These are phyloP conservation scores for Trichogramma dendrolimi DNA, from an alignment of 2,888 invertebrate species.

Conservation along the genomic window DNA sequence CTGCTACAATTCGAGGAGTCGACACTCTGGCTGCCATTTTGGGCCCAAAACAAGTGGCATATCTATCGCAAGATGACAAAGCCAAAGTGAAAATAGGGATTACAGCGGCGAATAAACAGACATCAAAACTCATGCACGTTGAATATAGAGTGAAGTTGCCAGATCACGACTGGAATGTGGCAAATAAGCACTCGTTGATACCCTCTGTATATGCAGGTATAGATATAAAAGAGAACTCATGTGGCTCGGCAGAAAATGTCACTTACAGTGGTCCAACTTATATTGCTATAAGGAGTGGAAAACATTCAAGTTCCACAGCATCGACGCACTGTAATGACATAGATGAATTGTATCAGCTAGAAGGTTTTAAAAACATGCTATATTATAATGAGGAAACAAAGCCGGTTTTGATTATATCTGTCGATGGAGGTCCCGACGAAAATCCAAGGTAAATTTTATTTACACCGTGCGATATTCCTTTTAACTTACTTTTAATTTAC, in stretches of 20 bases:
- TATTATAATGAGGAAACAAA: not conserved
- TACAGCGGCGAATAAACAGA: constrained; percentile 47
- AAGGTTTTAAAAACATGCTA: not conserved
- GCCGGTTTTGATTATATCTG: constrained; percentile 35
- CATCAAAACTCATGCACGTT: constrained; percentile 40
- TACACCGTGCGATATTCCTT: too few relatives aligned
- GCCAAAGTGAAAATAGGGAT: too few relatives aligned
- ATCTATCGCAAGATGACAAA: too few relatives aligned
- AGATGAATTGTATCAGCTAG: constrained; percentile 19
- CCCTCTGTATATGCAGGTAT: constrained; percentile 41
- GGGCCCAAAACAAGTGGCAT: too few relatives aligned
- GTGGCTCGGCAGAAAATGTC: constrained; percentile 41
- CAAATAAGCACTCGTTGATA: constrained; percentile 40
- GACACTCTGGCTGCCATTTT: too few relatives aligned
- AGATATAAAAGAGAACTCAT: constrained; percentile 31
- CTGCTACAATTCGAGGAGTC: too few relatives aligned
- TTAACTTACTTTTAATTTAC: too few relatives aligned
- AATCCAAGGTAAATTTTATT: too few relatives aligned
- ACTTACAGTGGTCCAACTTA: too few relatives aligned
- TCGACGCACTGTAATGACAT: constrained; percentile 38
- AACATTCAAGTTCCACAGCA: constrained; percentile 38
- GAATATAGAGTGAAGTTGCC: too few relatives aligned
- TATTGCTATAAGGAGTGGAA: constrained; percentile 42
- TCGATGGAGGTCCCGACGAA: too few relatives aligned
- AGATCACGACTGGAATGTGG: constrained; percentile 42